These are phyloP conservation scores for Holothuria glaberrima DNA, from an alignment of 35 echinoderm and acorn worm species.

Conservation along the genomic window DNA sequence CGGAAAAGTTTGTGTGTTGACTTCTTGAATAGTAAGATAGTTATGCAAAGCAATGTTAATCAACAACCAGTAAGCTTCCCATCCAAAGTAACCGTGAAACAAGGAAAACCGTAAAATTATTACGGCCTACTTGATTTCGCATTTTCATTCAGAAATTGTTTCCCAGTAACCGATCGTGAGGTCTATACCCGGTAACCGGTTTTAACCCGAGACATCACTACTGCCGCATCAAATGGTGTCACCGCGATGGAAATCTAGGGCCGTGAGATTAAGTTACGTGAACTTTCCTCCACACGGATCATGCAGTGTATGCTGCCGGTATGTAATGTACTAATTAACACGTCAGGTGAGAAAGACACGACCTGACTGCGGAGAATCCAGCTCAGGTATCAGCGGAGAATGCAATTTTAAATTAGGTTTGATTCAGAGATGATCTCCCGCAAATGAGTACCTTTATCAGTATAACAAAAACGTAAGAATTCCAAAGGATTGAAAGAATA, in stretches of 20 bases:
- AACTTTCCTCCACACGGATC: conserved; percentile 1
- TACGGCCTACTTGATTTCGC: too few species aligned
- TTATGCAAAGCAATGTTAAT: too few species aligned
- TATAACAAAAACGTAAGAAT: conserved; percentile 20
- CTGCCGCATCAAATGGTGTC: too few species aligned
- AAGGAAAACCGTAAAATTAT: too few species aligned
- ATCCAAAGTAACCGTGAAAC: too few species aligned
- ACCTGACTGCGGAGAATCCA: not conserved
- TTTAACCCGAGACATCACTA: too few species aligned
- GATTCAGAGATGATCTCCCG: conserved; percentile 16
- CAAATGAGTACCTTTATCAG: conserved; percentile 20
- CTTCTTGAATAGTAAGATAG: too few species aligned
- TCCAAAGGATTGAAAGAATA: conserved; percentile 30
- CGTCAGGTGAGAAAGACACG: conserved; percentile 36
- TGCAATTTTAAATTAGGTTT: conserved; percentile 26
- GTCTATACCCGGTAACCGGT: too few species aligned
- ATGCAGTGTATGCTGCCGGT: not conserved
- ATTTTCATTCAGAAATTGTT: too few species aligned
- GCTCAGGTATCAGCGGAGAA: conserved; percentile 22
- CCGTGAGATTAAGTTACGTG: conserved; percentile 23
- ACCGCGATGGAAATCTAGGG: not conserved
- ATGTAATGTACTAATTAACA: conserved; percentile 38
- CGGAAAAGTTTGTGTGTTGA: too few species aligned
- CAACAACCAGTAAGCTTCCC: too few species aligned
- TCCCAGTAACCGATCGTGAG: too few species aligned